Evolutionary conservation across 2,888 invertebrate species (phyloP).

Genomic region (Tachina lurida): DNA sequence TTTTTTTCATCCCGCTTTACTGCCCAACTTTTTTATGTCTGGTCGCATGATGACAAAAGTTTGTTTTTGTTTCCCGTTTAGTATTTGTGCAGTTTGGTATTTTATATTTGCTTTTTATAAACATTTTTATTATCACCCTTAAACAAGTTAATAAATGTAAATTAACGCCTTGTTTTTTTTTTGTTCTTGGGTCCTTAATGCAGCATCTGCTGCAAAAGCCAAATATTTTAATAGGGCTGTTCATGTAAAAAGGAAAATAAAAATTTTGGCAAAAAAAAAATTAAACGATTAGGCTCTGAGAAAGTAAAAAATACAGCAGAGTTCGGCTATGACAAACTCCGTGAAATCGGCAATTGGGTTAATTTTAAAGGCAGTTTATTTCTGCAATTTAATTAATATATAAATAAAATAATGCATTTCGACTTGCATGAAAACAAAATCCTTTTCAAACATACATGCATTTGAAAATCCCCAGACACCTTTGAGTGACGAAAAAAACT

Average conservation of each 20-base stretch:
- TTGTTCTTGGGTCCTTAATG: slow-evolving; percentile 30
- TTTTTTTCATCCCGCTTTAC: not conserved
- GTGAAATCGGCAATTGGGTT: no score
- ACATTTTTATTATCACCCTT: slow-evolving; percentile 68
- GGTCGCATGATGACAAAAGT: slow-evolving; percentile 58
- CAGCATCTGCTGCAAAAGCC: slow-evolving; percentile 62
- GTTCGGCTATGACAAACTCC: not conserved
- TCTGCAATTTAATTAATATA: no score
- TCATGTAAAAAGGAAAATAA: not conserved
- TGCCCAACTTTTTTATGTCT: slow-evolving; percentile 51
- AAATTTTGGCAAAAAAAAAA: not conserved
- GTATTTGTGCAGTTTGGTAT: slow-evolving; percentile 23
- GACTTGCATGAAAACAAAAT: no score
- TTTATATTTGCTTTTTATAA: slow-evolving; percentile 57
- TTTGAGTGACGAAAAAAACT: no score
- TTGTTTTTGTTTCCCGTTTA: slow-evolving; percentile 24
- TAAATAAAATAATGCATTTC: no score
- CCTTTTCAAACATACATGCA: no score
- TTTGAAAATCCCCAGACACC: no score
- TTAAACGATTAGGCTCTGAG: not conserved
- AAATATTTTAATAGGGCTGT: slow-evolving; percentile 30
- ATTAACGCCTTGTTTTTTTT: slow-evolving; percentile 74
- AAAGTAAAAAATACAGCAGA: not conserved
- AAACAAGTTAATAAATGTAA: slow-evolving; percentile 80
- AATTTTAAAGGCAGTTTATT: no score